A percentile compares a stretch with the other conserved stretches of the same genome.
These are phyloP conservation scores for Melinopterus prodromus DNA, from an alignment of 2,888 invertebrate genomes.

Conservation along the genomic window DNA sequence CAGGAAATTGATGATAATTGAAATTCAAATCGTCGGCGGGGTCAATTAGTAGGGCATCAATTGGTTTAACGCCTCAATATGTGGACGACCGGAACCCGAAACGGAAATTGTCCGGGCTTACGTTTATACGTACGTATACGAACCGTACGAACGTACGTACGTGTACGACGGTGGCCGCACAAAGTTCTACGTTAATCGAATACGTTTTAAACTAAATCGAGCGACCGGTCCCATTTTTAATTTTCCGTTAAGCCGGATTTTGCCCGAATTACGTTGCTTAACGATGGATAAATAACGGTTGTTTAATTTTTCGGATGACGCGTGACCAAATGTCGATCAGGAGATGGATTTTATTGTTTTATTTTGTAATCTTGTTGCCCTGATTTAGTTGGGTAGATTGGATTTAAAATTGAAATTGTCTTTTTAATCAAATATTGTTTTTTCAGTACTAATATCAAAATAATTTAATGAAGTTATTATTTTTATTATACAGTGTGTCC, in stretches of 20 bases:
- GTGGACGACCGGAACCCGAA: constrained; percentile 13
- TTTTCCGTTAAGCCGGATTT: constrained; percentile 4
- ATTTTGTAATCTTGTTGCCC: neutral
- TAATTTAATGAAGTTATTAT: too few species aligned
- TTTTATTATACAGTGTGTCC: too few species aligned
- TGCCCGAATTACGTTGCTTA: neutral
- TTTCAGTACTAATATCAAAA: too few species aligned
- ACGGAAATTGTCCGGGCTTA: constrained; percentile 17
- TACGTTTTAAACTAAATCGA: constrained; percentile 24
- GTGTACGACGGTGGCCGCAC: neutral
- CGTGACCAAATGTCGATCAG: neutral
- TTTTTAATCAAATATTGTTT: too few species aligned
- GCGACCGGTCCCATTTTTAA: neutral
- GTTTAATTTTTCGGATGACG: neutral
- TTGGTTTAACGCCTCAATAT: constrained; percentile 27
- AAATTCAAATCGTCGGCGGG: constrained; percentile 25
- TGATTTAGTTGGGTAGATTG: too few species aligned
- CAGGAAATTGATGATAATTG: constrained; percentile 24
- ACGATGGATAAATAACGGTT: neutral
- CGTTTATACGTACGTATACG: neutral
- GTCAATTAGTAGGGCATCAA: constrained; percentile 27
- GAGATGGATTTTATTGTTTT: neutral
- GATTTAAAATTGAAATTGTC: too few species aligned
- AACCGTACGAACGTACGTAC: neutral
- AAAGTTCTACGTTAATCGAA: constrained; percentile 12